These are phyloP conservation scores for Pardosa pseudoannulata DNA, from an alignment of 2,888 invertebrate species.

Conservation along the genomic window DNA sequence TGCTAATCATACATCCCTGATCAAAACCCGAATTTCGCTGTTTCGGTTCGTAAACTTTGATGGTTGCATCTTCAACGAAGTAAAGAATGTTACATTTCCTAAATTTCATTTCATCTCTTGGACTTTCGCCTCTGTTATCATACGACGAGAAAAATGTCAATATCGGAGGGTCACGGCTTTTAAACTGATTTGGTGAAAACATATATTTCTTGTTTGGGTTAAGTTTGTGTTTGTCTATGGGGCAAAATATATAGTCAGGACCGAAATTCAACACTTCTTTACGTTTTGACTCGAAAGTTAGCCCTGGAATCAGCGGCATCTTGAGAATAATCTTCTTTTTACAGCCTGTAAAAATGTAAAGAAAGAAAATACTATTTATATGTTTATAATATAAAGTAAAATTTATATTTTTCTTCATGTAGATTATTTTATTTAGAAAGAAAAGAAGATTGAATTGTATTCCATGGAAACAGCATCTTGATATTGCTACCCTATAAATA, in stretches of 20 bases:
- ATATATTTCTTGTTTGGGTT: slow-evolving; percentile 15
- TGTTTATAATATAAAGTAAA: too few species aligned
- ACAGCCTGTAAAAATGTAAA: too few species aligned
- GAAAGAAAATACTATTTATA: too few species aligned
- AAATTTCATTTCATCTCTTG: slow-evolving; percentile 19
- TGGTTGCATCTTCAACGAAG: slow-evolving; percentile 29
- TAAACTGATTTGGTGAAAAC: background rate
- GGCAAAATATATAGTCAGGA: background rate
- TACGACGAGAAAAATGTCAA: slow-evolving; percentile 21
- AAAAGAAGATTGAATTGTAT: too few species aligned
- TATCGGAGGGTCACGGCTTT: background rate
- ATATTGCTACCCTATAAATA: too few species aligned
- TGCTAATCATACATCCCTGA: background rate
- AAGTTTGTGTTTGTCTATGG: background rate
- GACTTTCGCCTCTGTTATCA: slow-evolving; percentile 29
- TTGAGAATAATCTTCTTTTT: too few species aligned
- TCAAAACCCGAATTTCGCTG: slow-evolving; percentile 14
- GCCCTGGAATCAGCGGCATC: background rate
- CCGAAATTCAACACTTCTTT: background rate
- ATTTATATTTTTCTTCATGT: too few species aligned
- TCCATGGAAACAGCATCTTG: too few species aligned
- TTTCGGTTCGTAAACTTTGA: slow-evolving; percentile 34
- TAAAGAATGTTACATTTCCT: slow-evolving; percentile 25
- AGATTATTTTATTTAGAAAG: too few species aligned
- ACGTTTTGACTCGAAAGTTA: background rate